A percentile compares a stretch with the other conserved stretches of the same genome.
Conservation (phyloP, 2,113 vertebrate genomes). For the Egretta garzetta region DNA sequence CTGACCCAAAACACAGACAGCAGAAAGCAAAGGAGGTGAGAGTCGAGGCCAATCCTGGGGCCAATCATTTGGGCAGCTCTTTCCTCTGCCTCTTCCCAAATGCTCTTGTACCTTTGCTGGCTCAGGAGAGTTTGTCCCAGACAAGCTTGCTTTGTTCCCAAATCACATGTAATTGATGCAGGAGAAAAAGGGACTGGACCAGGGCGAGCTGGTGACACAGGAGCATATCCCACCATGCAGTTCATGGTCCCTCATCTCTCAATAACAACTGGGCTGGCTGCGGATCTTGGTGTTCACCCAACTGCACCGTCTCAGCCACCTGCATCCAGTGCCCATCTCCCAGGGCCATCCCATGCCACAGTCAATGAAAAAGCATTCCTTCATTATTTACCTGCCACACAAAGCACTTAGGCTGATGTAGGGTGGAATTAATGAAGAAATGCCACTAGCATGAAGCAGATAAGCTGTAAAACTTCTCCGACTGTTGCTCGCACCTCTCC, state of each 20-base stretch:
- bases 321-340: neutral
- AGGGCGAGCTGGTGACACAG: neutral
- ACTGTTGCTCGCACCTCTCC: accelerated
- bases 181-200: neutral
- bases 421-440: neutral
- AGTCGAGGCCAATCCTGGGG: neutral
- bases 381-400: neutral
- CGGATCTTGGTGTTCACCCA: neutral
- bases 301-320: accelerated
- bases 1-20: neutral
- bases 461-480: neutral
- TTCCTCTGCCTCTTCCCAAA: neutral
- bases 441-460: neutral
- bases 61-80: neutral
- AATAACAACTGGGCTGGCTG: neutral
- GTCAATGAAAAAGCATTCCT: neutral
- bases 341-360: no score
- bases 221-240: neutral
- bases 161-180: neutral
- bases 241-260: neutral
- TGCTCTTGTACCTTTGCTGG: neutral
- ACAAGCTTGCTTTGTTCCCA: neutral
- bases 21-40: neutral
- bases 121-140: neutral
- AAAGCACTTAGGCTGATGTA: neutral